A percentile compares a stretch with the other conserved stretches of the same genome.
phyloP scores from a whole-genome alignment of 2,113 vertebrate species.

The Sakesphorus luctuosus region DNA sequence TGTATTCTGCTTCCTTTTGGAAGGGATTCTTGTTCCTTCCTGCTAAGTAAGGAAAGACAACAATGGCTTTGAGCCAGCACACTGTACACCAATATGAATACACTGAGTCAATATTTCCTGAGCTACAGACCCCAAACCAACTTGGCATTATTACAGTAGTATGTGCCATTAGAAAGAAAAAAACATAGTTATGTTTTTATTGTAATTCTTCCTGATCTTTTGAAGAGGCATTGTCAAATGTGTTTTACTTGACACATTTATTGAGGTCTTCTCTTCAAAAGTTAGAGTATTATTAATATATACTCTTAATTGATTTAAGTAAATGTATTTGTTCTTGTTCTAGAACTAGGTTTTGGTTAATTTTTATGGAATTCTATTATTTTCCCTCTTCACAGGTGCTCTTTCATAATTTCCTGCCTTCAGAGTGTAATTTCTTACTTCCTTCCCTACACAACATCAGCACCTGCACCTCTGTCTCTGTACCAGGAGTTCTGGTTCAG shows the following conservation, averaged over 20 bases:
- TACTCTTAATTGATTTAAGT: neutral
- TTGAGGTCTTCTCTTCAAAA: neutral
- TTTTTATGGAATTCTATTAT: neutral
- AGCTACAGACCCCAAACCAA: neutral
- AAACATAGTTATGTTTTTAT: neutral
- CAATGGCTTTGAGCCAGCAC: neutral
- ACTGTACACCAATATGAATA: neutral
- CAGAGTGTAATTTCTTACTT: neutral
- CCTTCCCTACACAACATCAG: neutral
- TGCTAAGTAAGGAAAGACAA: neutral
- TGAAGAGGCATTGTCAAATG: neutral
- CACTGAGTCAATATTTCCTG: neutral
- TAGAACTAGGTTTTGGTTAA: neutral
- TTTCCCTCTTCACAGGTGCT: neutral
- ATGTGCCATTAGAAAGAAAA: neutral
- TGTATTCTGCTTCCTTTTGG: neutral
- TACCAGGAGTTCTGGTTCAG: neutral
- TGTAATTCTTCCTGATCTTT: neutral
- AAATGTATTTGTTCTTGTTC: neutral
- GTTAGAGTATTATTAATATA: neutral
- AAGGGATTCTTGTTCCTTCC: slow-evolving; percentile 9
- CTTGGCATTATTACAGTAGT: neutral
- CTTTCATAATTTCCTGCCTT: neutral
- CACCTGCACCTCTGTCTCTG: rapidly evolving
- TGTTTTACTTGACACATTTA: neutral